Base-by-base conservation (phyloP, 2,888 invertebrate species). In the Torymus tubicola region DNA sequence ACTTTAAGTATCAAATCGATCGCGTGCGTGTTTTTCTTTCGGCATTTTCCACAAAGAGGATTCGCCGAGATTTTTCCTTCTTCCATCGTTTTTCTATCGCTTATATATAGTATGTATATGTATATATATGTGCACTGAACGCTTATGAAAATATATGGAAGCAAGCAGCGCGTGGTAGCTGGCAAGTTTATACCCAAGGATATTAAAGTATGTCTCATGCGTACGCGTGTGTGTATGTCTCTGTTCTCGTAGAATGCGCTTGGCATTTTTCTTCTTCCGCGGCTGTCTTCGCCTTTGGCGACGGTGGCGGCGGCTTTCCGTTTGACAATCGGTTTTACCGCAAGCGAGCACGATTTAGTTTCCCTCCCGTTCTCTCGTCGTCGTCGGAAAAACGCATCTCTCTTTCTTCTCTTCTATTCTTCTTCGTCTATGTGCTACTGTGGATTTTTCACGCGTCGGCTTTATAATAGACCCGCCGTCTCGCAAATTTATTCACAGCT, bases 61-160 rank as follows among this genome's bases (percentile, higher is more conserved):
- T 80, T 70, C 58, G 14, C 58, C 69, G 50, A 24, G 68, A 67
- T 68, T 79, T 71, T 65, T 50, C 63, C 42, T 14, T 16, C 31
- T 57, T 18, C 64, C 57, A 21, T 24, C 75, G 67, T 14, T n/a
- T 24, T 4, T 13, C 52, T 58, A 64, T 50, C 55, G 52, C 61
- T 67, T 78, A 50, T 71, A 53, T n/a, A n/a, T n/a, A n/a, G n/a
- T n/a, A n/a, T n/a, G 31, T 8, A 50, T 31, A 18, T 16, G 55
- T 21, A 8, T 18, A 53, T 21, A 65, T 21, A 21, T 21, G 1
- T 21, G n/a, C 52, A 67, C 50, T 76, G 76, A 76, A 76, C 75
- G 75, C 67, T 80, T 71, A 72, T 80, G 74, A 80, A 80, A 80
- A 80, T 80, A 52, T 73, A 80, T 65, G 69, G 50, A 21, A 31